Conservation (phyloP, 2,113 vertebrate species). For the Climacteris rufus region DNA sequence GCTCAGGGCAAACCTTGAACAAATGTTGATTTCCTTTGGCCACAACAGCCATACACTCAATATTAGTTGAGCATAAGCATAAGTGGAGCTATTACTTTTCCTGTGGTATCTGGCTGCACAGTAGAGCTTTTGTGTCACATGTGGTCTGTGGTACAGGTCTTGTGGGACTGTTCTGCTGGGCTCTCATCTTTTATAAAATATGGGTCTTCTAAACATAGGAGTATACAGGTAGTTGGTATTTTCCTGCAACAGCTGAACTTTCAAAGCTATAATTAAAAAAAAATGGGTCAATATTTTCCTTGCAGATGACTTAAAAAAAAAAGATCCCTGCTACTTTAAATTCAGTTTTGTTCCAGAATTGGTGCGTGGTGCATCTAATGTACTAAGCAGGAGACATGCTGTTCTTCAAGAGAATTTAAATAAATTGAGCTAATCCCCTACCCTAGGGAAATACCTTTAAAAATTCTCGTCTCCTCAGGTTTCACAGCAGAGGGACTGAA, state of each 20-base stretch:
- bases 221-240: background rate
- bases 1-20: background rate
- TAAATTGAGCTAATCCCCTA: background rate
- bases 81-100: background rate
- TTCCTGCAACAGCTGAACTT: background rate
- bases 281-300: background rate
- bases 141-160: background rate
- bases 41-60: background rate
- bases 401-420: background rate
- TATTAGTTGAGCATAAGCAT: background rate
- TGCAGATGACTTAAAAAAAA: background rate
- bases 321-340: background rate
- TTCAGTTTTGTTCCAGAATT: background rate
- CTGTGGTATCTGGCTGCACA: background rate
- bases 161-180: background rate
- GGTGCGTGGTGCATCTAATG: fast-evolving
- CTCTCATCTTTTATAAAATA: background rate
- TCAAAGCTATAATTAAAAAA: background rate
- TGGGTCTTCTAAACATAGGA: background rate
- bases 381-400: background rate
- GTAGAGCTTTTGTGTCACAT: background rate
- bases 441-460: background rate
- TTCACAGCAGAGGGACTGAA: background rate
- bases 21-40: background rate
- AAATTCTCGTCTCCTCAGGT: background rate